phyloP scores from a whole-genome alignment of 2,888 invertebrate species.

The Plagodis pulveraria region DNA sequence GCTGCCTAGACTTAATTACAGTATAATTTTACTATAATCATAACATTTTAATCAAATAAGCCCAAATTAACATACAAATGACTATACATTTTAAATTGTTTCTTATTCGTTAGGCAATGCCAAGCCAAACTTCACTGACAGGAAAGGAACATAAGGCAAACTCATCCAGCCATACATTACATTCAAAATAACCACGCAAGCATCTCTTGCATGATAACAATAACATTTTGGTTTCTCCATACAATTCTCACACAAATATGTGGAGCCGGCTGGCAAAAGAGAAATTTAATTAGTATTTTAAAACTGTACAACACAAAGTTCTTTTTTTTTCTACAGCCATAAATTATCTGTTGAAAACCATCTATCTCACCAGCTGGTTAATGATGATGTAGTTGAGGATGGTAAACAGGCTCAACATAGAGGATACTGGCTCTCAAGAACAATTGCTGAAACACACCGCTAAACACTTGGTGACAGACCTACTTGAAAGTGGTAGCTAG shows the following conservation, averaged over 20 bases:
- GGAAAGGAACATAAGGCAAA: slow-evolving; percentile 19
- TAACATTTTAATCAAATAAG: slow-evolving; percentile 27
- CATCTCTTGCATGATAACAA: slow-evolving; percentile 33
- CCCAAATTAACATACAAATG: slow-evolving; percentile 24
- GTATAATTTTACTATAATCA: slow-evolving; percentile 38
- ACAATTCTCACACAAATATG: slow-evolving; percentile 59
- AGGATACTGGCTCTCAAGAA: no score
- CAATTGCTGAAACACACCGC: no score
- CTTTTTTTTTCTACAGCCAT: background rate
- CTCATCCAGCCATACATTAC: slow-evolving; percentile 31
- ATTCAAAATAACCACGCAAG: slow-evolving; percentile 36
- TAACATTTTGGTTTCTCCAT: slow-evolving; percentile 52
- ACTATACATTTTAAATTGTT: slow-evolving; percentile 8
- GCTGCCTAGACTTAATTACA: slow-evolving; percentile 39
- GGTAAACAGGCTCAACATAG: no score
- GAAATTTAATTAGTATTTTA: slow-evolving; percentile 44
- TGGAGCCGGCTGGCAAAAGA: slow-evolving; percentile 74
- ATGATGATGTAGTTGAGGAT: no score
- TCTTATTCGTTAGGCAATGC: slow-evolving; percentile 34
- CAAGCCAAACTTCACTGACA: slow-evolving; percentile 36
- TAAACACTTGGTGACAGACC: no score
- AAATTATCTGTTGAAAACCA: background rate
- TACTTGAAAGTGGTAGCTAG: no score
- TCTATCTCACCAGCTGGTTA: no score
- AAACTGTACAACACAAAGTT: slow-evolving; percentile 8